Conservation (phyloP, 2,888 invertebrate species). For the Epinotia bilunana region DNA sequence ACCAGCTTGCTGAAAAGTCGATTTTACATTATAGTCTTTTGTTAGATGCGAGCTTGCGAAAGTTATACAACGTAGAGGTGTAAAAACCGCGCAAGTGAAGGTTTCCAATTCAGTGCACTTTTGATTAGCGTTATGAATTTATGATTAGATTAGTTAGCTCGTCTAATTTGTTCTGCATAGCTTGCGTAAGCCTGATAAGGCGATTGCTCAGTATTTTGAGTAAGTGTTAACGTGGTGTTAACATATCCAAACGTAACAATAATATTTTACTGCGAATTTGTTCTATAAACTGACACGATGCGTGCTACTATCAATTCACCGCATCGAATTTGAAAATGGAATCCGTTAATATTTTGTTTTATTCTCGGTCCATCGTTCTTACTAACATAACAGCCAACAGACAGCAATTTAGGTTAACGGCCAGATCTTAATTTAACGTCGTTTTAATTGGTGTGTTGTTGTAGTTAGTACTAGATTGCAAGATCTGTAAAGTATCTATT, state of each 20-base stretch:
- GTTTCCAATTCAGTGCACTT: conserved; percentile 35
- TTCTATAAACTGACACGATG: conserved; percentile 15
- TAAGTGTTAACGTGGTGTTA: background rate
- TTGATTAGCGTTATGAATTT: conserved; percentile 22
- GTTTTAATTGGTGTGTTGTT: conserved; percentile 40
- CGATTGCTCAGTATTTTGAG: conserved; percentile 18
- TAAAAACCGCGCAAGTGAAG: conserved; percentile 30
- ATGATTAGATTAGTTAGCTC: conserved; percentile 41
- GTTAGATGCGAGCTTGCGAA: background rate
- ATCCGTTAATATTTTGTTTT: conserved; percentile 11
- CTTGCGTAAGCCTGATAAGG: conserved; percentile 33
- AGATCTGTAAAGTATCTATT: background rate
- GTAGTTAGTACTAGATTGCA: conserved; percentile 18
- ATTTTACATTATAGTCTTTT: background rate
- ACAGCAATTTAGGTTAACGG: conserved; percentile 38
- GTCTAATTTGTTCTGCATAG: conserved; percentile 35
- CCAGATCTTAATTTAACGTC: conserved; percentile 30
- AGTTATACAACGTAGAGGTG: background rate
- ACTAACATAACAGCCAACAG: conserved; percentile 2
- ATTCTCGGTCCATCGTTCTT: conserved; percentile 2
- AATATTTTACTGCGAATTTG: conserved; percentile 17
- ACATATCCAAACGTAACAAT: conserved; percentile 10
- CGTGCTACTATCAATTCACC: conserved; percentile 9
- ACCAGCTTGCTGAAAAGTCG: background rate
- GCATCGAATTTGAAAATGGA: conserved; percentile 24